Evolutionary conservation across 2,888 invertebrate species (phyloP).

Genomic region (Agonum fuliginosum): DNA sequence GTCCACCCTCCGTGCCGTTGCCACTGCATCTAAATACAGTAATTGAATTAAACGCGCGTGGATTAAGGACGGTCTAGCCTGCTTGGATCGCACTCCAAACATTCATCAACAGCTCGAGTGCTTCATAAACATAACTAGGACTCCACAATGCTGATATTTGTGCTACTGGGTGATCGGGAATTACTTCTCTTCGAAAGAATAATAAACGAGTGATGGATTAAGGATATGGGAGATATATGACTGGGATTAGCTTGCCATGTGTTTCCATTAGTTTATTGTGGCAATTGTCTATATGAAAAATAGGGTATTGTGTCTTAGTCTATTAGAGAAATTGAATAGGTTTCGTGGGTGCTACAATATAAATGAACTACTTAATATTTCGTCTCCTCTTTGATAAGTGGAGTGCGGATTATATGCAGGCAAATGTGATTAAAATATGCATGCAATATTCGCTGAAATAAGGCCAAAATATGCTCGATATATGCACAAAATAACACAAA

Average conservation of each 20-base stretch:
- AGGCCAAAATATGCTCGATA: no score
- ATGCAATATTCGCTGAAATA: no score
- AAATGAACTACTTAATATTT: no score
- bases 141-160: conserved; percentile 31
- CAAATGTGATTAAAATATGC: no score
- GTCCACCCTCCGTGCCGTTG: conserved; percentile 34
- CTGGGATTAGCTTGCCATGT: not conserved
- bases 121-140: conserved; percentile 34
- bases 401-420: no score
- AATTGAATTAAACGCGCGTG: conserved; percentile 57
- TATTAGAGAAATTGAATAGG: no score
- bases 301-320: not conserved
- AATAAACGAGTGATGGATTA: conserved; percentile 6
- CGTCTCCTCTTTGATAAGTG: no score
- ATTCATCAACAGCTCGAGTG: conserved; percentile 53
- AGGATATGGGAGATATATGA: conserved; percentile 9
- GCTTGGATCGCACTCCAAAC: conserved; percentile 51
- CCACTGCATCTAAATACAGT: conserved; percentile 49
- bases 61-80: conserved; percentile 56
- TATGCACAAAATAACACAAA: no score
- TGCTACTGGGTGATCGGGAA: conserved; percentile 30
- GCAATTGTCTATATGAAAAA: not conserved
- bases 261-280: conserved; percentile 19
- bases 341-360: no score
- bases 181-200: conserved; percentile 19